Percentiles rank a stretch among this genome's conserved stretches.
Evolutionary conservation across 2,797 vertebrate genomes (phyloP).

Genomic region (Caiman crocodilus): DNA sequence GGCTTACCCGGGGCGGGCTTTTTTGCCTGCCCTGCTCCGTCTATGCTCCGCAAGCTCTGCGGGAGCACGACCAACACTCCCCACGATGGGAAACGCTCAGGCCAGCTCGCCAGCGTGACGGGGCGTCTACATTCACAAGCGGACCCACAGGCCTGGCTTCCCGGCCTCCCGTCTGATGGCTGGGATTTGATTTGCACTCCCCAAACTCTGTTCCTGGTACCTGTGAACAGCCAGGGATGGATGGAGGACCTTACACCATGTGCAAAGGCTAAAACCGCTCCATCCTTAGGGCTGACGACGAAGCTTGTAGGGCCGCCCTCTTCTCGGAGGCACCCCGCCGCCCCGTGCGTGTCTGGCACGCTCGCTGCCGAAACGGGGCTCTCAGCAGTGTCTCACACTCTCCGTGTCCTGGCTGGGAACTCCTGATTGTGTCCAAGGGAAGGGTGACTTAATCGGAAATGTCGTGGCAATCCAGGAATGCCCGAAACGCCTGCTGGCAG

Average conservation of each 20-base stretch:
- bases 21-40: not conserved
- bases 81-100: fast-evolving
- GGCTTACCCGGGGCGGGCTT: not conserved
- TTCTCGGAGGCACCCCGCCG: not conserved
- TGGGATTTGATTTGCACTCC: too few relatives aligned
- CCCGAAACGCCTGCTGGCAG: not conserved
- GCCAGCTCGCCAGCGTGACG: too few relatives aligned
- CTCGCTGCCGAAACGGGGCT: not conserved
- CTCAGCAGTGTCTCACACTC: not conserved
- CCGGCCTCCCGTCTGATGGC: not conserved
- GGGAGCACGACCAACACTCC: not conserved
- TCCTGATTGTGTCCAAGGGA: not conserved
- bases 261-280: not conserved
- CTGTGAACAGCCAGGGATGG: slow-evolving; percentile 1
- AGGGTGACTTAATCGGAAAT: not conserved
- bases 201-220: not conserved
- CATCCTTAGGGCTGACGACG: not conserved
- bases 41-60: too few relatives aligned
- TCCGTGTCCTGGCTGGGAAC: not conserved
- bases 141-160: fast-evolving
- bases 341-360: not conserved
- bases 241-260: not conserved
- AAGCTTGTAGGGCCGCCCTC: not conserved
- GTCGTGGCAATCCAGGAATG: not conserved
- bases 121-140: fast-evolving